A percentile compares a stretch with the other conserved stretches of the same genome.
Evolutionary conservation across 2,888 invertebrate genomes (phyloP).

Genomic region (Ametastegia equiseti): DNA sequence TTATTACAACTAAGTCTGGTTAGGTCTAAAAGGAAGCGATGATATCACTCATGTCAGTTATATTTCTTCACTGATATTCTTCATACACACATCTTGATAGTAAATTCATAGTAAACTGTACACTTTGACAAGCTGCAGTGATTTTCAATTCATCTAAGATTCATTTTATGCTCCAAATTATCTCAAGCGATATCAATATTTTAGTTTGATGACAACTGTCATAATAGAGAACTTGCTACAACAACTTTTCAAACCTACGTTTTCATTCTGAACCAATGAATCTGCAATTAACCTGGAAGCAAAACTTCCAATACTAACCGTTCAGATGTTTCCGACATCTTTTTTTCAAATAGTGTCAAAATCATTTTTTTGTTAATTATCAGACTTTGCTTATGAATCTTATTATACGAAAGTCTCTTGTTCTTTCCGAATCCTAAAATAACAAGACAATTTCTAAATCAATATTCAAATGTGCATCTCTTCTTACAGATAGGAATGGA

Average conservation of each 20-base stretch:
- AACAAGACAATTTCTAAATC: neutral
- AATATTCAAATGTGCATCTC: no score
- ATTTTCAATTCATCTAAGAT: neutral
- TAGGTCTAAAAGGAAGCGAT: neutral
- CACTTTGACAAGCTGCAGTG: neutral
- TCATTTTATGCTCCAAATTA: neutral
- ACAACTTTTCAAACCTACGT: neutral
- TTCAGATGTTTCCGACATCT: neutral
- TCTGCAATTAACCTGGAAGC: neutral
- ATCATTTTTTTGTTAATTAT: neutral
- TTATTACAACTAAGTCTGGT: neutral
- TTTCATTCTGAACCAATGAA: neutral
- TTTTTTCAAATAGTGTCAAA: neutral
- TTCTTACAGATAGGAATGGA: neutral
- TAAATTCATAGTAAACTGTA: neutral
- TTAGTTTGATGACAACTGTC: neutral
- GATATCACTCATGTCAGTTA: conserved; percentile 13
- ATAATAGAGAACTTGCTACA: neutral
- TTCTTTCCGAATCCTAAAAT: neutral
- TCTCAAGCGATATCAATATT: neutral
- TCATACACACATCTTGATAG: neutral
- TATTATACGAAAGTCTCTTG: neutral
- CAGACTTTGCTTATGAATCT: neutral
- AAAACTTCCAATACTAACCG: neutral
- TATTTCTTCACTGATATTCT: neutral